Evolutionary conservation across 2,888 invertebrate species (phyloP), one percentile per base, ranked within the genome.

Genomic region (Polietes domitor): DNA sequence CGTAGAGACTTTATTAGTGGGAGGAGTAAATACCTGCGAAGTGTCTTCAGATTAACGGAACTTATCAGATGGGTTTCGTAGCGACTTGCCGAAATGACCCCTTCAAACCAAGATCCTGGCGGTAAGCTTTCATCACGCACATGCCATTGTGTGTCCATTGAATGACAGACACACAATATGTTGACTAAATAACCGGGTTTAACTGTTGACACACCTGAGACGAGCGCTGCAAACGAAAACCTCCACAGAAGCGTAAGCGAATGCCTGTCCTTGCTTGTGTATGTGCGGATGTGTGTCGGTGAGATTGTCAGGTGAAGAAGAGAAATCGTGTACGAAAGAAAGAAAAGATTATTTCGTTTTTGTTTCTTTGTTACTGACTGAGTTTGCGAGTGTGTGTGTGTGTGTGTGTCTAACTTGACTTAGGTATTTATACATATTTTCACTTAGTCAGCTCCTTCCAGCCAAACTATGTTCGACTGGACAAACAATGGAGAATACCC

Each of bases 121-220:
- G n/a, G 41, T 47, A 24, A 65, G 65, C 58, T 73, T 73, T 53
- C 63, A 75, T 47, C 53, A 83, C 55, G 73, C 68, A 28, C 47
- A 32, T 58, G 1, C 68, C 21, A 28, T 53, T 53, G 21, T 55
- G 71, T 73, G 68, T 74, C 71, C 43, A 37, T 72, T 50, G 43
- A 47, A 70, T 77, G 37, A 73, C 65, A 43, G 73, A 28, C 74
- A 77, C 53, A 83, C 73, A 77, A 70, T 74, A 71, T 70, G 77
- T 77, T 80, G 70, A 37, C 71, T 80, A 58, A 80, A 75, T 72
- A 80, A 75, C 28, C 77, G 77, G 75, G 63, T 77, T 80, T 77
- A 77, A 77, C 74, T 55, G 74, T 72, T 80, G 83, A 80, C 75
- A 74, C 77, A 78, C 71, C 80, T 80, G 74, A 72, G 63, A 80